Base-by-base conservation (phyloP, 2,113 vertebrate genomes). In the Antechinus flavipes region DNA sequence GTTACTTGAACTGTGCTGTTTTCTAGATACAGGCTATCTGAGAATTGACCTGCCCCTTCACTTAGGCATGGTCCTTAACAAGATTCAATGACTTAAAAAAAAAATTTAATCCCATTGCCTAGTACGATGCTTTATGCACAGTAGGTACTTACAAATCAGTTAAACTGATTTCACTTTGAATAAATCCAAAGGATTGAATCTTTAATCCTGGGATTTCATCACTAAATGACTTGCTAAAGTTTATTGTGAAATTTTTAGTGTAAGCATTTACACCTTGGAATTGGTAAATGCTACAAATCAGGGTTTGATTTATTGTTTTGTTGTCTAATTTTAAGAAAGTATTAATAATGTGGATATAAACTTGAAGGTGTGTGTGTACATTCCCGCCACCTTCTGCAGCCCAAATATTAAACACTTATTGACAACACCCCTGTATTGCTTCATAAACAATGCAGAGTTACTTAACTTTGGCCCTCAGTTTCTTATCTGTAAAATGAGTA, bases 301-400 rank as follows among this genome's bases (percentile, higher is more conserved):
- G n/a, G n/a, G 1, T 19, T 84, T 84, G 19, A 42, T 42, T n/a
- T 76, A 42, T 8, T 84, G 19, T 42, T 84, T 42, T 42, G 5
- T 42, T 42, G 19, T 84, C 68, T 42, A 42, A 16, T 42, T 84
- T 84, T 84, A 42, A 84, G 7, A 22, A 84, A 42, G 68, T 23
- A 19, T 42, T 42, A 42, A 42, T 19, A 76, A 8, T 84, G 11
- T 19, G 50, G 50, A 52, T 11, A 52, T 52, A 52, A 52, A 52
- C 10, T 52, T 52, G 50, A 52, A 52, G 50, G 55, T 84, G 22
- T 42, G 68, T 22, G n/a, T n/a, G 22, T 84, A 23, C 46, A 22
- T 25, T 95, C 46, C 27, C 50, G 27, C 1, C 0, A 0, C 2
- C 30, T 76, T 0, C 47, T 27, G 54, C 46, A 47, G 9, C 22